phyloP scores from a whole-genome alignment of 2,888 invertebrate genomes.

The Rotaria sp. region DNA sequence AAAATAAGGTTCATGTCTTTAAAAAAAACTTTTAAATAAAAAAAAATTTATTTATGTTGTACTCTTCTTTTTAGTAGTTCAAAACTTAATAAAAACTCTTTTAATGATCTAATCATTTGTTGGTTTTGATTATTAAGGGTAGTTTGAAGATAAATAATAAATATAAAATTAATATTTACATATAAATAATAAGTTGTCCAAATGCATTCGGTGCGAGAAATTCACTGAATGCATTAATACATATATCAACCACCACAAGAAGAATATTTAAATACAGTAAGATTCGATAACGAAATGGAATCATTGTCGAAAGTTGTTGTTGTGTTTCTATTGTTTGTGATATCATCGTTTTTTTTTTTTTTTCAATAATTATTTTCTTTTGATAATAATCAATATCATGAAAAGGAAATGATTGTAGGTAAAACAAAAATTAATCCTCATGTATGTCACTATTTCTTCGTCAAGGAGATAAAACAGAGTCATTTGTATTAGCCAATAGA shows the following conservation, averaged over 20 bases:
- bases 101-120: background rate
- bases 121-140: background rate
- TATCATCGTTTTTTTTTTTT: background rate
- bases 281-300: background rate
- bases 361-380: too few species aligned
- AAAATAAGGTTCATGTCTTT: background rate
- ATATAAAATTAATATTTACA: background rate
- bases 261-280: conserved; percentile 6
- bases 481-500: background rate
- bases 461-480: background rate
- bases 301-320: background rate
- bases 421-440: background rate
- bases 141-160: background rate
- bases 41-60: too few species aligned
- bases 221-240: conserved; percentile 15
- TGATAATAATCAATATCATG: background rate
- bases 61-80: background rate
- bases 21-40: too few species aligned
- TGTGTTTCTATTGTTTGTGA: background rate
- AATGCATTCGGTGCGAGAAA: background rate
- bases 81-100: background rate
- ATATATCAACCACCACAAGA: background rate
- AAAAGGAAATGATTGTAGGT: background rate
- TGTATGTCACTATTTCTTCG: background rate
- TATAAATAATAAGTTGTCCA: conserved; percentile 3